Evolutionary conservation across 2,888 invertebrate species (phyloP).

Genomic region (Anodontia alba): DNA sequence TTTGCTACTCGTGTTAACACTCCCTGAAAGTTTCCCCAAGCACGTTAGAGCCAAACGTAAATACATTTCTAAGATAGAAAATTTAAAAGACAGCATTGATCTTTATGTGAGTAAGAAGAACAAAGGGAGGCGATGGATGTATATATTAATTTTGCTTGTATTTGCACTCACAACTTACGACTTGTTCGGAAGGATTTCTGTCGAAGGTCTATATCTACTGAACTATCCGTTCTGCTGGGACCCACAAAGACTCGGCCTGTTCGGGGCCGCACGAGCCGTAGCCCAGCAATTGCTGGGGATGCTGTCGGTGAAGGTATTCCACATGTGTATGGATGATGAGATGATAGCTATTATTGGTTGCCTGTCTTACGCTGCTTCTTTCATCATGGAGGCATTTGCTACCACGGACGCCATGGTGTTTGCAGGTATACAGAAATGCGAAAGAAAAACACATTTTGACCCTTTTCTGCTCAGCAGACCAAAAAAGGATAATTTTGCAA

Average conservation of each 20-base stretch:
- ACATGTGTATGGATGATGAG: conserved; percentile 54
- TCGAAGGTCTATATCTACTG: conserved; percentile 63
- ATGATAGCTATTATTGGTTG: conserved; percentile 54
- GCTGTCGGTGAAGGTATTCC: conserved; percentile 48
- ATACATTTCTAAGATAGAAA: conserved; percentile 34
- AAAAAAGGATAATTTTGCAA: too few relatives aligned
- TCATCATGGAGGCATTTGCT: conserved; percentile 58
- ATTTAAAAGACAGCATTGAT: conserved; percentile 46
- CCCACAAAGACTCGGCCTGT: conserved; percentile 61
- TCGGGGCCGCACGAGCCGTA: conserved; percentile 35
- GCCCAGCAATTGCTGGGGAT: conserved; percentile 52
- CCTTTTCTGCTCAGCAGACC: too few relatives aligned
- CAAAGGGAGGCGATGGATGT: conserved; percentile 48
- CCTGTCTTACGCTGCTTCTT: conserved; percentile 33
- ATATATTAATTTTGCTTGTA: conserved; percentile 33
- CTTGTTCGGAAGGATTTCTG: conserved; percentile 37
- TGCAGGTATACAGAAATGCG: conserved; percentile 47
- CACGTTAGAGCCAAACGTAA: conserved; percentile 20
- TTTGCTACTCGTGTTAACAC: conserved; percentile 38
- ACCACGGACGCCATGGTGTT: conserved; percentile 47
- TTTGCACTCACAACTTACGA: conserved; percentile 38
- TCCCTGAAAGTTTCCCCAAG: conserved; percentile 52
- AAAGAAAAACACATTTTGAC: too few relatives aligned
- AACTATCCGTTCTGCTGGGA: conserved; percentile 66
- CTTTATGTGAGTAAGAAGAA: conserved; percentile 50